phyloP scores from a whole-genome alignment of 2,888 invertebrate genomes.

The Bruchidius siliquastri region DNA sequence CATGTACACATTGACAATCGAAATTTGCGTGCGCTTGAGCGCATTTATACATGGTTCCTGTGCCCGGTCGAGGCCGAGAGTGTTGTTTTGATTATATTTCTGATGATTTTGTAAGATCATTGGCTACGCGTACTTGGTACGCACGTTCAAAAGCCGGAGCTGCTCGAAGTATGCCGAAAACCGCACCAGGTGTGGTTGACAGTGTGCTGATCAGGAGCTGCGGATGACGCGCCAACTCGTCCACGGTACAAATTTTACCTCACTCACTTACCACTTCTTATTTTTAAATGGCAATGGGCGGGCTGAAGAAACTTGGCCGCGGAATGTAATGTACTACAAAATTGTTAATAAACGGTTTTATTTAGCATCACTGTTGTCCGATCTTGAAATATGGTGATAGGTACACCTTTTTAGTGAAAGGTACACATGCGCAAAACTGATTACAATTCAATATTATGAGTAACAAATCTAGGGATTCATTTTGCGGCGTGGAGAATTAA shows the following conservation, averaged over 20 bases:
- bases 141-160: constrained; percentile 37
- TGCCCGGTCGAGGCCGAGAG: constrained; percentile 22
- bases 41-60: constrained; percentile 46
- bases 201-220: constrained; percentile 43
- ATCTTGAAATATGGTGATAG: no score
- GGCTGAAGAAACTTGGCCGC: background rate
- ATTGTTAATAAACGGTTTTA: no score
- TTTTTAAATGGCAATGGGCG: background rate
- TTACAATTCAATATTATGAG: no score
- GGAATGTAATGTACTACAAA: background rate
- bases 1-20: background rate
- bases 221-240: constrained; percentile 41
- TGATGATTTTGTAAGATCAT: constrained; percentile 49
- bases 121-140: constrained; percentile 32
- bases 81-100: constrained; percentile 49
- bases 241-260: constrained; percentile 42
- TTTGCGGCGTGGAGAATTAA: no score
- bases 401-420: no score
- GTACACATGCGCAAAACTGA: no score
- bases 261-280: background rate
- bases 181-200: constrained; percentile 44
- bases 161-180: constrained; percentile 45
- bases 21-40: background rate
- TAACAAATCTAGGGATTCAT: no score
- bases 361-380: no score